phyloP scores from a whole-genome alignment of 1,140 invertebrate genomes.

The Polypedilum pembai region DNA sequence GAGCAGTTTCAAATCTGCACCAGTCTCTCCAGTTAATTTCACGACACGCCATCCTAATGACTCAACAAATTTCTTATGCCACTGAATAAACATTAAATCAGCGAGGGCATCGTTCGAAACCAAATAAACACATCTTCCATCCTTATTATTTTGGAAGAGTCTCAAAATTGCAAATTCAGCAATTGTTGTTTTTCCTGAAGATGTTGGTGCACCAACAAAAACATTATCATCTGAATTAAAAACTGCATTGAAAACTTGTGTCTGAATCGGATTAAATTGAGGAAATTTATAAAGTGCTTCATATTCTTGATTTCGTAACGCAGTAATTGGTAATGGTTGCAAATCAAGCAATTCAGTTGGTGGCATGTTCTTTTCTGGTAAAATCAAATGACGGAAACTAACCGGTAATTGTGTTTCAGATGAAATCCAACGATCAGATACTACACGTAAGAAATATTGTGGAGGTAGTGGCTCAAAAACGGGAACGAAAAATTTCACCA shows the following conservation, averaged over 20 bases:
- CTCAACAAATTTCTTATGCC: conserved; percentile 80
- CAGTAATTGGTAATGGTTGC: conserved; percentile 87
- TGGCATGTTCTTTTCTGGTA: conserved; percentile 97
- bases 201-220: conserved; percentile 95
- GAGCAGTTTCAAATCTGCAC: conserved; percentile 89
- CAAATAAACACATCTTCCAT: conserved; percentile 83
- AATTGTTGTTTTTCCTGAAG: conserved; percentile 93
- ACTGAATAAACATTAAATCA: conserved; percentile 84
- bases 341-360: conserved; percentile 97
- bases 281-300: conserved; percentile 85
- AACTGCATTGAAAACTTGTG: conserved; percentile 97
- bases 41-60: conserved; percentile 80
- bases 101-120: conserved; percentile 87
- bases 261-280: conserved; percentile 98
- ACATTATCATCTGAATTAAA: conserved; percentile 99
- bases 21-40: conserved; percentile 94
- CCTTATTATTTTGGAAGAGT: conserved; percentile 66
- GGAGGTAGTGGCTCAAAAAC: conserved; percentile 97
- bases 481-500: conserved; percentile 97
- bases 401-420: conserved; percentile 95
- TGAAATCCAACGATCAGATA: conserved; percentile 77
- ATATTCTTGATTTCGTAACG: conserved; percentile 73
- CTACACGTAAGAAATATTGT: conserved; percentile 89
- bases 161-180: conserved; percentile 95
- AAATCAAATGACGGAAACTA: conserved; percentile 92